Evolutionary conservation across 2,888 invertebrate species (phyloP).

Genomic region (Temnothorax ravouxi): DNA sequence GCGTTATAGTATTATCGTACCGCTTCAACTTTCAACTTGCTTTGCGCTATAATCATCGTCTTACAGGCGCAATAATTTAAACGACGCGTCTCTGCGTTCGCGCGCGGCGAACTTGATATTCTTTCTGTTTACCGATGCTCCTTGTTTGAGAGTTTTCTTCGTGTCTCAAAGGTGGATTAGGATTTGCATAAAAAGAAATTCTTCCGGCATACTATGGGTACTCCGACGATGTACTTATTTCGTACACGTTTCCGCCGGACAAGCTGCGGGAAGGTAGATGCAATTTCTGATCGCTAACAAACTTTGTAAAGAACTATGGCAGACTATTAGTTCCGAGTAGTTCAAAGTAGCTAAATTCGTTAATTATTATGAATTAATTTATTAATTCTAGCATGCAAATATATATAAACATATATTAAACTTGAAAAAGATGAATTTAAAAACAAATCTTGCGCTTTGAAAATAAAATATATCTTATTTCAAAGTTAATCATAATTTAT

Average conservation of each 20-base stretch:
- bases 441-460: neutral
- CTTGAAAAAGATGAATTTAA: neutral
- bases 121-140: conserved; percentile 68
- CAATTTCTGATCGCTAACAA: conserved; percentile 62
- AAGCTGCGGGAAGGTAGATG: conserved; percentile 58
- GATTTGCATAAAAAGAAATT: conserved; percentile 64
- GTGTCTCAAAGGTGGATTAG: conserved; percentile 66
- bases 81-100: conserved; percentile 37
- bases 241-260: conserved; percentile 57
- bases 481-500: conserved; percentile 11
- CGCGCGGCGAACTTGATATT: conserved; percentile 40
- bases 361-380: conserved; percentile 23
- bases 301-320: conserved; percentile 59
- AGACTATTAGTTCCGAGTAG: neutral
- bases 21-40: conserved; percentile 53
- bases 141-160: conserved; percentile 65
- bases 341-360: neutral
- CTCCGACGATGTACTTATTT: conserved; percentile 52
- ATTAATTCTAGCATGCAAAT: neutral
- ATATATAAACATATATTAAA: neutral
- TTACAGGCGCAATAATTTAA: conserved; percentile 58
- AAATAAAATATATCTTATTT: neutral
- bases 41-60: conserved; percentile 53
- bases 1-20: conserved; percentile 49
- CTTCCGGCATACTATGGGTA: conserved; percentile 61